Conservation (phyloP, 2,888 invertebrate species). For the Epinotia brunnichana region DNA sequence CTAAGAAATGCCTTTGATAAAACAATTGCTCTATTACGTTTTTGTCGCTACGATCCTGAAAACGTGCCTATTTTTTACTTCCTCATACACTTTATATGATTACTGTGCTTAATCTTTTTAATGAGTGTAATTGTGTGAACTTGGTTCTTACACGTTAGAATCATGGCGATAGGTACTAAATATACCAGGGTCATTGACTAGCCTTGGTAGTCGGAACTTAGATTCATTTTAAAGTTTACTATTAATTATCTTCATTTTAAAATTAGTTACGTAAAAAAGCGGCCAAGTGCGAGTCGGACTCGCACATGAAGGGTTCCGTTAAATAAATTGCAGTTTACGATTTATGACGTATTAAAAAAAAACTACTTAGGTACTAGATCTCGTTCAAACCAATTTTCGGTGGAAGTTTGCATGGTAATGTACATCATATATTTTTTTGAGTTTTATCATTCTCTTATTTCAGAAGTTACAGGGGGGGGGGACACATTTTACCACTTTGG, state of each 20-base stretch:
- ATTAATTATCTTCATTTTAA: conserved; percentile 8
- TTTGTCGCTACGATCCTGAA: conserved; percentile 22
- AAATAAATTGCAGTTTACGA: no score
- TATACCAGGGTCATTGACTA: conserved; percentile 32
- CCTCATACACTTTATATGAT: conserved; percentile 29
- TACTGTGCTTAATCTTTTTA: conserved; percentile 26
- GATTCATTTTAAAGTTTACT: neutral
- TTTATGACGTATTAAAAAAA: no score
- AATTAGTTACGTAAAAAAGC: no score
- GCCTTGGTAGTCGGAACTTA: conserved; percentile 33
- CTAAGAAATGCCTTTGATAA: neutral
- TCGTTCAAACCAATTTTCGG: no score
- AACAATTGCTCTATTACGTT: conserved; percentile 8
- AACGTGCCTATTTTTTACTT: conserved; percentile 25
- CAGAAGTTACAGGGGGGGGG: no score
- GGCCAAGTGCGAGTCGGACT: no score
- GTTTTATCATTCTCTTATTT: no score
- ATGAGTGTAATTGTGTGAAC: conserved; percentile 39
- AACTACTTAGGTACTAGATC: no score
- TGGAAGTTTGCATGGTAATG: no score
- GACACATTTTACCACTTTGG: no score
- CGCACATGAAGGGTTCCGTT: no score
- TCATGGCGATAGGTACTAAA: conserved; percentile 13
- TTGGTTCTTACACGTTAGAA: conserved; percentile 17
- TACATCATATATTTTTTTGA: no score